Evolutionary conservation across 2,888 invertebrate species (phyloP), one percentile per base, ranked within the genome.

Genomic region (Pegoplata infirma): DNA sequence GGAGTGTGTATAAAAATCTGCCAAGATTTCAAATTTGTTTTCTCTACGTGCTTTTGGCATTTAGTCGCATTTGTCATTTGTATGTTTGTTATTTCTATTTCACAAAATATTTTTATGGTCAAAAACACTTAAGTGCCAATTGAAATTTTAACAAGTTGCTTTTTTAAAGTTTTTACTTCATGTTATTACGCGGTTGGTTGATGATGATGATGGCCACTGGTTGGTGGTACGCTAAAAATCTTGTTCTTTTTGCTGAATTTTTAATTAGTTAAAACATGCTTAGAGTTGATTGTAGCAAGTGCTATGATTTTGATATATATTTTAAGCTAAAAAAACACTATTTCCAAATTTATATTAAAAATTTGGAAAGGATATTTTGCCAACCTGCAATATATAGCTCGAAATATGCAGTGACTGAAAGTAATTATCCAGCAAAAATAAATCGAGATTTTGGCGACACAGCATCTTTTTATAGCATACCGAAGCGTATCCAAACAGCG

Each of bases 111-210:
- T 56, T 49, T 83, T 86, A 86, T 86, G 86, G 86, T 71, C 81
- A 82, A 78, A 84, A 84, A 83, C 85, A 85, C 84, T 86, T 86
- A 84, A 85, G 83, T 83, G 84, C 84, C 85, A 85, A 85, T 85
- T 85, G 86, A 83, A 84, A 75, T 76, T 80, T 80, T 80, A 81
- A 82, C 81, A 80, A 82, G 81, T 68, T 46, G 61, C 23, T 76
- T 64, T 49, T n/a, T 23, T 47, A 19, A 49, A 61, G 14, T 36
- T 59, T n/a, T 58, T 46, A 49, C 46, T 59, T 16, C 14, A n/a
- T 40, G 46, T 51, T 46, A 59, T 47, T 47, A 47, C 19, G 32
- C 5, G 49, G 14, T 47, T n/a, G n/a, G 32, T 23, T 25, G 12
- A 47, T 17, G 32, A 53, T 66, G 69, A 17, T 59, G 44, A 5